Conservation (phyloP, 1,140 invertebrate genomes). For the Drosophila ohnishii region DNA sequence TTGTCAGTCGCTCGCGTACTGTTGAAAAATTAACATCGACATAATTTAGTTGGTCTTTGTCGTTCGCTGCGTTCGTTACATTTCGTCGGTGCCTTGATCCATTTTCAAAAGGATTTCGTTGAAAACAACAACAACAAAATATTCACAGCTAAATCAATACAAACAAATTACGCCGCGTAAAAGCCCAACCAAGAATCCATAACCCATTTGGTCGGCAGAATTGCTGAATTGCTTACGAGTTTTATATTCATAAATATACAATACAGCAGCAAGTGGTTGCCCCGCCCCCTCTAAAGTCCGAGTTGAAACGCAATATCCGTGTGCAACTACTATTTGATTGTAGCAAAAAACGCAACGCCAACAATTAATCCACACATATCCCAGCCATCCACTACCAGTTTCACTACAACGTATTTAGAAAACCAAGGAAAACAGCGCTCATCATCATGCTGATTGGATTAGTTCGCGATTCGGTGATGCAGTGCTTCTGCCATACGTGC, state of each 20-base stretch:
- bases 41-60: constrained; percentile 80
- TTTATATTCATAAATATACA: constrained; percentile 6
- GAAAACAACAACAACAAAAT: constrained; percentile 4
- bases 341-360: constrained; percentile 10
- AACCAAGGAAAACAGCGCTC: constrained; percentile 10
- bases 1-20: constrained; percentile 67
- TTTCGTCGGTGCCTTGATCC: constrained; percentile 47
- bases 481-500: constrained; percentile 95
- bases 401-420: constrained; percentile 17
- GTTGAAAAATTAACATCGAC: constrained; percentile 78
- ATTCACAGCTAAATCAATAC: constrained; percentile 6
- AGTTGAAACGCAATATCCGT: constrained; percentile 1
- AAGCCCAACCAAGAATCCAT: not conserved
- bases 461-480: constrained; percentile 92
- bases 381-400: constrained; percentile 22
- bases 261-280: constrained; percentile 32
- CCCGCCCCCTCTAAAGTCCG: not conserved
- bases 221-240: constrained; percentile 17
- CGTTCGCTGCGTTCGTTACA: constrained; percentile 76
- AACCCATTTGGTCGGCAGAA: constrained; percentile 4
- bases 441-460: constrained; percentile 91
- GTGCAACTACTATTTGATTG: constrained; percentile 3
- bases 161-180: constrained; percentile 16
- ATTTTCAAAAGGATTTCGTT: constrained; percentile 20
- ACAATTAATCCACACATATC: constrained; percentile 45